Base-by-base conservation (phyloP, 2,888 invertebrate species). In the Craniophora ligustri region DNA sequence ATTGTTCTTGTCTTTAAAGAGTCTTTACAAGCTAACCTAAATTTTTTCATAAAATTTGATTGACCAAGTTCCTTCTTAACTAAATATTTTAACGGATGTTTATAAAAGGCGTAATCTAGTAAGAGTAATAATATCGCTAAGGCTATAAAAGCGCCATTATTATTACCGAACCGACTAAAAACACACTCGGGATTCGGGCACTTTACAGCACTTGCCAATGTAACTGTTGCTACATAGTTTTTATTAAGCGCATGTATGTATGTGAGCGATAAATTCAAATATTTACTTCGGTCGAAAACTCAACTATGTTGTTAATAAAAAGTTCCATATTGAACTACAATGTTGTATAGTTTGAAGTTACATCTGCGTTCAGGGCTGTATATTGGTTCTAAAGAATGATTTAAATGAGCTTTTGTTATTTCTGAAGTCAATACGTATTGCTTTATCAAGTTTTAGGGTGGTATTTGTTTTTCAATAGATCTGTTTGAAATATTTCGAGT, bases 231-330 rank as follows among this genome's bases (percentile, higher is more conserved):
- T 80, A 79, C 77, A 81, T 81, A 81, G 79, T 83, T 88, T 86
- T 87, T 86, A 85, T 85, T 83, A 86, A 86, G 83, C 81, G 79
- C 80, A 81, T 81, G 81, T 76, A 83, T 81, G 79, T 80, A 81
- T 81, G 81, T 76, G 80, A 82, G 76, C 82, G 72, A 86, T 89
- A 88, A 88, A 89, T 89, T 88, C 79, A 75, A 67, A 83, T 82
- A 85, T 86, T 85, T 82, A 87, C 82, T 81, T 72, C 81, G 49
- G 76, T 78, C 78, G 81, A 82, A 87, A 89, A 85, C 82, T 81
- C 79, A 82, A 87, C 83, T 85, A 84, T 85, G 78, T 73, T 78
- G 79, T 81, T 82, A 85, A 89, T 88, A 88, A 90, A 88, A 88
- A 88, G 86, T 87, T 85, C 83, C 81, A 85, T 86, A 86, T 81